phyloP scores from a whole-genome alignment of 2,113 vertebrate species.

The Phyllostomus discolor region DNA sequence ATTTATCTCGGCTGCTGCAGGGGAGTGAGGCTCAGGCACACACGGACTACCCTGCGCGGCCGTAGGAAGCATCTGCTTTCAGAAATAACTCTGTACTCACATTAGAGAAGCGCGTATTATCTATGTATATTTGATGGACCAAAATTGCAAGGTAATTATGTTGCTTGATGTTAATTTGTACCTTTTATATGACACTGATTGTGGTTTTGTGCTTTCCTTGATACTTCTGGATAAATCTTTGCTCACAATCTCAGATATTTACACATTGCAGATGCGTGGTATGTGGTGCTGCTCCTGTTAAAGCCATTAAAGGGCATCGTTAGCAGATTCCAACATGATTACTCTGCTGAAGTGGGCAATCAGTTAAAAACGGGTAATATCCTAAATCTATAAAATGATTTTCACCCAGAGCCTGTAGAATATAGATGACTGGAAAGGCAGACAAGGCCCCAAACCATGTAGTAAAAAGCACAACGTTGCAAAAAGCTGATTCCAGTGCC shows the following conservation, averaged over 20 bases:
- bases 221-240: constrained; percentile 64
- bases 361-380: constrained; percentile 64
- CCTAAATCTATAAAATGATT: constrained; percentile 62
- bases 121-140: constrained; percentile 31
- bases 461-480: background rate
- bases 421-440: constrained; percentile 37
- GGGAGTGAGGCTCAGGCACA: constrained; percentile 46
- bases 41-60: constrained; percentile 50
- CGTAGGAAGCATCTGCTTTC: constrained; percentile 68
- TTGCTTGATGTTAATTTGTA: constrained; percentile 67
- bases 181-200: constrained; percentile 61
- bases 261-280: background rate
- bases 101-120: constrained; percentile 51
- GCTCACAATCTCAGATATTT: constrained; percentile 37
- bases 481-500: background rate
- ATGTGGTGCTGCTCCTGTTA: background rate
- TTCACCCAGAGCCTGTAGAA: constrained; percentile 47
- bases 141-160: constrained; percentile 71
- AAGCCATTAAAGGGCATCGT: constrained; percentile 52
- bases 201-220: constrained; percentile 66
- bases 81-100: constrained; percentile 54
- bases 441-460: background rate
- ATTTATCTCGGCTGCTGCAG: constrained; percentile 71
- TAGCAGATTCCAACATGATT: constrained; percentile 70
- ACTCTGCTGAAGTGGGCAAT: constrained; percentile 65